Conservation (phyloP, 2,797 vertebrate genomes). For the Aotus griseimembra region DNA sequence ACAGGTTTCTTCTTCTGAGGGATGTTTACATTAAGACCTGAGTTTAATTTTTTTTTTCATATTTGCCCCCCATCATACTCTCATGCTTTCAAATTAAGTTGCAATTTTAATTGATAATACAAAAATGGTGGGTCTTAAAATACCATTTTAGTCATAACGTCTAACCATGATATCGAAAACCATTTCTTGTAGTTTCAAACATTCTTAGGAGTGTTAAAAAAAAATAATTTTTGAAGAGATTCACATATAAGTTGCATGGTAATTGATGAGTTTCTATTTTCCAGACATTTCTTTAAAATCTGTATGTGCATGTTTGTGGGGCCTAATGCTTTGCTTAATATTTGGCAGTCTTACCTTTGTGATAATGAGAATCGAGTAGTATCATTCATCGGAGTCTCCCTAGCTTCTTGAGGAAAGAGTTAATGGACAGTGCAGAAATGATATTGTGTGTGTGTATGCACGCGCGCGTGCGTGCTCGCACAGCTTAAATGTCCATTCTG, state of each 20-base stretch:
- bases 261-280: neutral
- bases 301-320: neutral
- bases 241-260: neutral
- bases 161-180: constrained; percentile 15
- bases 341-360: neutral
- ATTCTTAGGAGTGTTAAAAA: neutral
- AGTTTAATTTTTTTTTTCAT: neutral
- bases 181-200: constrained; percentile 29
- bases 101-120: constrained; percentile 14
- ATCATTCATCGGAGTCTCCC: constrained; percentile 15
- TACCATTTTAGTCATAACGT: constrained; percentile 1
- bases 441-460: neutral
- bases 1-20: neutral
- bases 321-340: neutral
- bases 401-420: constrained; percentile 40
- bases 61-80: neutral
- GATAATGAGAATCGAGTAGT: constrained; percentile 1
- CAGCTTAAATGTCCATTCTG: constrained; percentile 52
- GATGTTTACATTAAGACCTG: constrained; percentile 3
- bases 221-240: neutral
- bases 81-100: constrained; percentile 49
- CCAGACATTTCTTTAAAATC: neutral
- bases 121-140: constrained; percentile 19
- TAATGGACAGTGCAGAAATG: constrained; percentile 41
- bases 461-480: accelerated